These are phyloP conservation scores for Dryobotodes eremita DNA, from an alignment of 2,888 invertebrate species.

Conservation along the genomic window DNA sequence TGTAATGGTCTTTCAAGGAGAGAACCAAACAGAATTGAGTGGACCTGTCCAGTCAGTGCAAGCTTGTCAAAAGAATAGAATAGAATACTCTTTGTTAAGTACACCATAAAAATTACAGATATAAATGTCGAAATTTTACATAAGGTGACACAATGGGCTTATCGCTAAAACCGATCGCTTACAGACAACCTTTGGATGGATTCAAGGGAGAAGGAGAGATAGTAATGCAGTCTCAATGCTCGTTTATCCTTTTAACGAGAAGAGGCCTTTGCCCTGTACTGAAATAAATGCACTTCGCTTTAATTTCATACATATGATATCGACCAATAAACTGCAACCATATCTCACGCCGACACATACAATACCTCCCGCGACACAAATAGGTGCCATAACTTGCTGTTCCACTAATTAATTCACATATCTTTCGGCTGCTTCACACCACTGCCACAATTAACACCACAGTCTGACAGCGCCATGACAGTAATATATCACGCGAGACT, in stretches of 20 bases:
- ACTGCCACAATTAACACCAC: slow-evolving; percentile 65
- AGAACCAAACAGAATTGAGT: not conserved
- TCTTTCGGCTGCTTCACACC: slow-evolving; percentile 58
- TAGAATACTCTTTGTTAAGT: no score
- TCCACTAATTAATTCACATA: slow-evolving; percentile 64
- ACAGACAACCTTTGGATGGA: no score
- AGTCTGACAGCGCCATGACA: slow-evolving; percentile 63
- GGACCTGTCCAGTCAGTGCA: not conserved
- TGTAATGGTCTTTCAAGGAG: not conserved
- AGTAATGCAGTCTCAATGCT: no score
- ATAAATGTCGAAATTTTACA: no score
- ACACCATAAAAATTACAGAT: no score
- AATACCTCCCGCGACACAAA: slow-evolving; percentile 42
- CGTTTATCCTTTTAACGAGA: no score
- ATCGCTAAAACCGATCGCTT: no score
- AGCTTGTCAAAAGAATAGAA: not conserved
- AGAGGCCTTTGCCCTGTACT: no score
- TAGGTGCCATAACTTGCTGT: slow-evolving; percentile 55
- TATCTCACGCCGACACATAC: slow-evolving; percentile 38
- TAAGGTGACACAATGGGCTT: no score
- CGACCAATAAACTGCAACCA: slow-evolving; percentile 34
- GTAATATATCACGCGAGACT: slow-evolving; percentile 65
- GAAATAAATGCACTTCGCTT: not conserved
- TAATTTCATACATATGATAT: not conserved
- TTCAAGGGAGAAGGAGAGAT: no score